Conservation (phyloP, 2,888 invertebrate species). For the Byasa hedistus region DNA sequence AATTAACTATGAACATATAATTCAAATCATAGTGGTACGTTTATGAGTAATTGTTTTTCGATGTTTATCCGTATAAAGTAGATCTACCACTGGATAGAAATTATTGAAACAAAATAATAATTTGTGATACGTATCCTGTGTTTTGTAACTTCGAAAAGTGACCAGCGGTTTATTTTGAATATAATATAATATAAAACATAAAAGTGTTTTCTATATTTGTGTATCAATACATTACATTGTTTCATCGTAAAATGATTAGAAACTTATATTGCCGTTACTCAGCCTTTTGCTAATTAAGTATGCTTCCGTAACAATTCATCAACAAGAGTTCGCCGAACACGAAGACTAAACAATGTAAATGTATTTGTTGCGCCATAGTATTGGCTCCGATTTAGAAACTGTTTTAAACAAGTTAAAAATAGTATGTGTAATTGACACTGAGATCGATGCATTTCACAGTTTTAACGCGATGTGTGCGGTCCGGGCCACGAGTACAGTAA, state of each 20-base stretch:
- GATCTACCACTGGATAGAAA: too few relatives aligned
- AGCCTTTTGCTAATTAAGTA: slow-evolving; percentile 10
- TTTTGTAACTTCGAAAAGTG: neutral
- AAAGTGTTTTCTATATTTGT: neutral
- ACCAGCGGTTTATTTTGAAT: neutral
- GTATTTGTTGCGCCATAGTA: slow-evolving; percentile 21
- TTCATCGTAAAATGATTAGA: neutral
- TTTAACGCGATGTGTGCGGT: slow-evolving; percentile 56
- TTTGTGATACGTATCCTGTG: neutral
- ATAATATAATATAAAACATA: neutral
- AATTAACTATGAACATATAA: too few relatives aligned
- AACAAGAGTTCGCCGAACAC: slow-evolving; percentile 2
- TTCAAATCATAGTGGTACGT: too few relatives aligned
- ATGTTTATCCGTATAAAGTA: too few relatives aligned
- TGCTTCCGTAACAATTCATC: slow-evolving; percentile 19
- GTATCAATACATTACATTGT: neutral
- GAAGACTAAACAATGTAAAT: slow-evolving; percentile 27
- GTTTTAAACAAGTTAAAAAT: slow-evolving; percentile 49
- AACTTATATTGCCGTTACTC: neutral
- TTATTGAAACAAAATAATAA: too few relatives aligned
- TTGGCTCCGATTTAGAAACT: slow-evolving; percentile 34
- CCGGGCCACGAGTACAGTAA: slow-evolving; percentile 36
- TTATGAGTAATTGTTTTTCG: too few relatives aligned
- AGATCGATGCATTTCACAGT: slow-evolving; percentile 48
- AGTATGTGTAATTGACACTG: slow-evolving; percentile 60